These are phyloP conservation scores for Apis dorsata DNA, from an alignment of 1,140 invertebrate genomes.

Conservation along the genomic window DNA sequence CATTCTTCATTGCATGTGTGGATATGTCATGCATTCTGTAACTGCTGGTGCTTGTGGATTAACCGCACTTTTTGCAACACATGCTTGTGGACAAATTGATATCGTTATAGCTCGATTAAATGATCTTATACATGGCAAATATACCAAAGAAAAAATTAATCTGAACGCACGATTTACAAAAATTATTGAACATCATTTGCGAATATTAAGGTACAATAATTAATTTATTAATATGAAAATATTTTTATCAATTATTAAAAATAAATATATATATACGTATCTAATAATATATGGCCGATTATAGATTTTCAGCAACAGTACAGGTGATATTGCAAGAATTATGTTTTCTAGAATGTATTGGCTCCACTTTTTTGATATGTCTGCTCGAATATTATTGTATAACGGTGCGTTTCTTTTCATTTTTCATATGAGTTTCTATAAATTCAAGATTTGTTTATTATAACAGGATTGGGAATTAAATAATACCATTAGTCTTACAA, in stretches of 20 bases:
- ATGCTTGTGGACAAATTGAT: slow-evolving; percentile 58
- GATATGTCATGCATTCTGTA: slow-evolving; percentile 39
- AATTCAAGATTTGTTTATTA: neutral
- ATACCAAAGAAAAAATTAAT: neutral
- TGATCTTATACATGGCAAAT: slow-evolving; percentile 31
- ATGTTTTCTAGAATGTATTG: slow-evolving; percentile 65
- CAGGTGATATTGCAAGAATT: slow-evolving; percentile 60
- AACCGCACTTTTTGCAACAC: slow-evolving; percentile 51
- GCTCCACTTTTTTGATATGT: slow-evolving; percentile 65
- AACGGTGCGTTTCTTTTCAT: slow-evolving; percentile 43
- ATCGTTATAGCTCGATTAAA: slow-evolving; percentile 50
- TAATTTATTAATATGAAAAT: too few relatives aligned
- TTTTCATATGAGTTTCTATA: too few relatives aligned
- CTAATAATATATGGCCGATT: neutral
- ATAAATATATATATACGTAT: too few relatives aligned
- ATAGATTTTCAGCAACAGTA: slow-evolving; percentile 61
- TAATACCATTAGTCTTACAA: slow-evolving; percentile 49
- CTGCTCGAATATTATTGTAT: slow-evolving; percentile 69
- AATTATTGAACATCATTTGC: slow-evolving; percentile 51
- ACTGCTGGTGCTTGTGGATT: slow-evolving; percentile 44
- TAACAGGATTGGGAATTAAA: slow-evolving; percentile 63
- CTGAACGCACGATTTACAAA: slow-evolving; percentile 21
- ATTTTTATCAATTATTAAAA: too few relatives aligned
- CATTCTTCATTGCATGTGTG: slow-evolving; percentile 41
- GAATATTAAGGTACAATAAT: slow-evolving; percentile 37